phyloP scores from a whole-genome alignment of 92 coral and sea anemone genomes.

The Hydrozoanthus gracilis region DNA sequence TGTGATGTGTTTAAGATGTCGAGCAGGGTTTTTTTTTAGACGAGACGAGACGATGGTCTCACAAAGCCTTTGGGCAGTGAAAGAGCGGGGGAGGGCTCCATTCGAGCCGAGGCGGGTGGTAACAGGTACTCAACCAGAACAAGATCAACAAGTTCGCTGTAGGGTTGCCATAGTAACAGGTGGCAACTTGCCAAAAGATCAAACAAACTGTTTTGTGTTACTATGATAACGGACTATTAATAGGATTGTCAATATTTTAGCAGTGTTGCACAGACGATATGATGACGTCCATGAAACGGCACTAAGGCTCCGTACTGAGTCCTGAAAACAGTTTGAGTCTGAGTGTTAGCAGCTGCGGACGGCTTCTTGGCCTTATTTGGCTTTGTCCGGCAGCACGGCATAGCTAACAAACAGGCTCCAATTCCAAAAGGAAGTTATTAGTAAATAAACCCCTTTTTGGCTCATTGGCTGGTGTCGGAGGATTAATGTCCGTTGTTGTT shows the following conservation, averaged over 20 bases:
- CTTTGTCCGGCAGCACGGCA: too few relatives aligned
- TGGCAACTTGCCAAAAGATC: background rate
- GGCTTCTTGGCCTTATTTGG: too few relatives aligned
- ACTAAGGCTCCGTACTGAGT: too few relatives aligned
- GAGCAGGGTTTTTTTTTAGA: background rate
- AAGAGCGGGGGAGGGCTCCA: background rate
- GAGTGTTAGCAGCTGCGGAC: too few relatives aligned
- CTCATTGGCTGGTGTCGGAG: too few relatives aligned
- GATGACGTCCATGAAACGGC: too few relatives aligned
- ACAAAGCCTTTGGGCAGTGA: background rate
- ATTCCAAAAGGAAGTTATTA: too few relatives aligned
- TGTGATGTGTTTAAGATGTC: background rate
- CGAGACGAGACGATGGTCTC: background rate
- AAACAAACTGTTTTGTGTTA: background rate
- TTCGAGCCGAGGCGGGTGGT: background rate
- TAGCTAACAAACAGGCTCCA: too few relatives aligned
- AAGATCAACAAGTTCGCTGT: background rate
- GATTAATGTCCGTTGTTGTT: too few relatives aligned
- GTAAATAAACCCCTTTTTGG: too few relatives aligned
- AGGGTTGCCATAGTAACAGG: slow-evolving; percentile 1
- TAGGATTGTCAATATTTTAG: background rate
- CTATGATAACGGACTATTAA: background rate
- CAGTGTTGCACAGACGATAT: too few relatives aligned
- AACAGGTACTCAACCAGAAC: slow-evolving; percentile 1
- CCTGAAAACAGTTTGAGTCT: too few relatives aligned